Evolutionary conservation across 1,140 invertebrate genomes (phyloP), one percentile per base, ranked within the genome.

Genomic region (Rhopalosiphum maidis): DNA sequence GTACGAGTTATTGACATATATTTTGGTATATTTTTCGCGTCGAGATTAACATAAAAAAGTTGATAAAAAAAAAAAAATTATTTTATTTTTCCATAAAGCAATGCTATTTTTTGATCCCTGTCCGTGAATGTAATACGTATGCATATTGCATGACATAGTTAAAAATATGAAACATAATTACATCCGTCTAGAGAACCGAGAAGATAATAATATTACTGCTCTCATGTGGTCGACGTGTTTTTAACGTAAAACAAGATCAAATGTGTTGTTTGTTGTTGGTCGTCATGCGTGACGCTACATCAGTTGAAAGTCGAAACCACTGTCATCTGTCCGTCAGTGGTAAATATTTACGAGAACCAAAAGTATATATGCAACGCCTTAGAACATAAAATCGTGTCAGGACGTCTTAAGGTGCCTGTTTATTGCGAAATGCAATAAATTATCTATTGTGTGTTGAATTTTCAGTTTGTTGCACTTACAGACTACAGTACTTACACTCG

Each of bases 81-180:
- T 60, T 9, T 77, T 77, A 15, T 77, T 77, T n/a, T 21, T 15
- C 15, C 60, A n/a, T n/a, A 77, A 77, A n/a, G 60, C 30, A 18
- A 77, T n/a, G 30, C n/a, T 21, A 0, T 18, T 18, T 68, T 77
- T 6, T 35, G 3, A 77, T n/a, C 30, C 21, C 5, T 5, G 6
- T 11, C 30, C 30, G 15, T n/a, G 30, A 77, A n/a, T 77, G 60
- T 77, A 6, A 77, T 18, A 3, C 11, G 11, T 68, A 68, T 68
- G 60, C n/a, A 77, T 77, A 77, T 77, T n/a, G n/a, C 60, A 23
- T 18, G 5, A n/a, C 60, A 2, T 18, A n/a, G 60, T n/a, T 77
- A 77, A 77, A 77, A 77, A 77, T 18, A 77, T 77, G 60, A n/a
- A 77, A n/a, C 18, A n/a, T 77, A 77, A 77, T 77, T 77, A 77